Conservation (phyloP, 1,140 invertebrate species). For the Drosophila kikkawai region DNA sequence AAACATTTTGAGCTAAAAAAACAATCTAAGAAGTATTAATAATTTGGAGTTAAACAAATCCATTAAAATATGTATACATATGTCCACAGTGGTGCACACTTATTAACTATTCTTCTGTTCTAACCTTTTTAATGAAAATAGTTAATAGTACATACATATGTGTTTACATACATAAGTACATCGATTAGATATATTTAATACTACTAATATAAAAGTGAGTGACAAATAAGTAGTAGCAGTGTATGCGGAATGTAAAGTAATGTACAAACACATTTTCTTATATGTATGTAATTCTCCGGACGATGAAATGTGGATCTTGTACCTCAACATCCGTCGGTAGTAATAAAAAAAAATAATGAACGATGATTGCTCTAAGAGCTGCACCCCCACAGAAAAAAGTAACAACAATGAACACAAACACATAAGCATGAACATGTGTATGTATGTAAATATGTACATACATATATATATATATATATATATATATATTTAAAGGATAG, state of each 20-base stretch:
- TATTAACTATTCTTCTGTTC: too few relatives aligned
- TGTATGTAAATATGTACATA: neutral
- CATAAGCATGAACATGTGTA: neutral
- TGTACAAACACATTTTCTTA: neutral
- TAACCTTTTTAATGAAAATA: too few relatives aligned
- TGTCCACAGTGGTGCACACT: too few relatives aligned
- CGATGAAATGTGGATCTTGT: slow-evolving; percentile 13
- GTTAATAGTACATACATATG: too few relatives aligned
- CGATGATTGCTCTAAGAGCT: slow-evolving; percentile 54
- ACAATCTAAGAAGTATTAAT: too few relatives aligned
- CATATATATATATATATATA: neutral
- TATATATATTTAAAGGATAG: slow-evolving; percentile 6
- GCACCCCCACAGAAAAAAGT: slow-evolving; percentile 56
- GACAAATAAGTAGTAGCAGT: neutral
- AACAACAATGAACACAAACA: neutral
- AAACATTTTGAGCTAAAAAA: too few relatives aligned
- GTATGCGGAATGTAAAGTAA: neutral
- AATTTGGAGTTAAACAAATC: too few relatives aligned
- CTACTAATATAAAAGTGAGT: too few relatives aligned
- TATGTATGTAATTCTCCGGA: neutral
- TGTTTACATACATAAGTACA: too few relatives aligned
- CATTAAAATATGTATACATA: too few relatives aligned
- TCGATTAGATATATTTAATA: neutral
- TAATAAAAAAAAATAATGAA: slow-evolving; percentile 60
- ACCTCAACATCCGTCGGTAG: slow-evolving; percentile 33